Evolutionary conservation across 2,113 vertebrate genomes (phyloP).

Genomic region (Dendrocopos noguchii): DNA sequence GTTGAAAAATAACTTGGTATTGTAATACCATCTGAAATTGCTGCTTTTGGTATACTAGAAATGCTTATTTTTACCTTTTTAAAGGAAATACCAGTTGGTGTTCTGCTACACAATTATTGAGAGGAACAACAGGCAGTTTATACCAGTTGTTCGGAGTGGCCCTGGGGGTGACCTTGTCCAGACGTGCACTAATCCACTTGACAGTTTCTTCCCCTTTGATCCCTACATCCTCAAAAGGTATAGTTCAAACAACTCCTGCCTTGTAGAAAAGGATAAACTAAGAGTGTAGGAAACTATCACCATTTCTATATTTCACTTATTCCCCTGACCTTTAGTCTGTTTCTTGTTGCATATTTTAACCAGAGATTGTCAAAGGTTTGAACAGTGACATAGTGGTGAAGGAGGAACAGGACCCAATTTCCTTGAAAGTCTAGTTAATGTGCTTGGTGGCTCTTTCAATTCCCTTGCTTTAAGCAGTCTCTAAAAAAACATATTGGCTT

Average conservation of each 20-base stretch:
- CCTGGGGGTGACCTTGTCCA: constrained; percentile 80
- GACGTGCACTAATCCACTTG: constrained; percentile 90
- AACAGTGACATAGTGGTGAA: background rate
- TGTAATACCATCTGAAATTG: background rate
- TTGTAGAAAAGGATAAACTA: background rate
- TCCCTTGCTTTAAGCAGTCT: background rate
- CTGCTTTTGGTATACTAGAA: background rate
- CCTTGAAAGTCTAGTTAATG: background rate
- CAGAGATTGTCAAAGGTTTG: background rate
- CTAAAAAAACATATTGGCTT: background rate
- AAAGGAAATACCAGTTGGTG: constrained; percentile 94
- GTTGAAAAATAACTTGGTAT: background rate
- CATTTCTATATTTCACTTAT: background rate
- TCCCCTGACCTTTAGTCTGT: background rate
- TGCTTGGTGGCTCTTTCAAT: background rate
- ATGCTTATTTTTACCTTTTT: background rate
- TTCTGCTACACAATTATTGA: constrained; percentile 98
- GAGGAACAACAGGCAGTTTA: constrained; percentile 86
- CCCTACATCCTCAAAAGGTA: constrained; percentile 94
- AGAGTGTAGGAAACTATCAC: background rate
- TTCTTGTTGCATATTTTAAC: background rate
- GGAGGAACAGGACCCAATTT: background rate
- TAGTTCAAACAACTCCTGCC: background rate
- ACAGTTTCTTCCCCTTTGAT: constrained; percentile 97
- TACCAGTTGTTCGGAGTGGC: constrained; percentile 87